Percentiles rank a stretch among this genome's conserved stretches.
Conservation (phyloP, 2,113 vertebrate species). For the Scortum barcoo region DNA sequence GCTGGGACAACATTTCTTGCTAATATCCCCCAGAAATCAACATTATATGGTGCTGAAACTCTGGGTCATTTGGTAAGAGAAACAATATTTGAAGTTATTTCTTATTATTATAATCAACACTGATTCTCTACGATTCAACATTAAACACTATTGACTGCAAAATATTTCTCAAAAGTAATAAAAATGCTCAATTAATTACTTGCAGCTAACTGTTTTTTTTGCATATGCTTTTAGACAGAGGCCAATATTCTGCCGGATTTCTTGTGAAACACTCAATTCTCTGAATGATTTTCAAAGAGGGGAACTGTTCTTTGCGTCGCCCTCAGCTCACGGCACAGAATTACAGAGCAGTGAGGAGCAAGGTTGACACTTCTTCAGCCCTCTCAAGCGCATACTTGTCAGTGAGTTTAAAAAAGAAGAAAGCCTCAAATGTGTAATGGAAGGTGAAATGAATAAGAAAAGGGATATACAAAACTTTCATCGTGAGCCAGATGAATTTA, state of each 20-base stretch:
- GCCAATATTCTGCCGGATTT: neutral
- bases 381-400: constrained; percentile 7
- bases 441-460: constrained; percentile 15
- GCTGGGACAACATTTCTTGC: neutral
- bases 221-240: neutral
- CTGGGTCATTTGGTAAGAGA: neutral
- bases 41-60: neutral
- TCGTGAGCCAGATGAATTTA: neutral
- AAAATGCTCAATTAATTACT: constrained; percentile 7
- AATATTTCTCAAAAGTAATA: neutral
- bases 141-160: neutral
- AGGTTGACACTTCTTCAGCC: constrained; percentile 16
- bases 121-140: neutral
- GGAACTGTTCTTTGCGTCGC: neutral
- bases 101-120: neutral
- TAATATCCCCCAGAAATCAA: constrained; percentile 18
- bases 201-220: neutral
- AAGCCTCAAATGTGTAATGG: neutral
- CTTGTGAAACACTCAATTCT: neutral
- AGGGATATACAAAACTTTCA: neutral
- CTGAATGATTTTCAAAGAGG: constrained; percentile 18
- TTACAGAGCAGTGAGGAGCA: constrained; percentile 2
- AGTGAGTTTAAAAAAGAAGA: neutral
- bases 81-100: neutral
- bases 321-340: constrained; percentile 2